These are phyloP conservation scores for Nicator chloris DNA, from an alignment of 2,113 vertebrate genomes.

Conservation along the genomic window DNA sequence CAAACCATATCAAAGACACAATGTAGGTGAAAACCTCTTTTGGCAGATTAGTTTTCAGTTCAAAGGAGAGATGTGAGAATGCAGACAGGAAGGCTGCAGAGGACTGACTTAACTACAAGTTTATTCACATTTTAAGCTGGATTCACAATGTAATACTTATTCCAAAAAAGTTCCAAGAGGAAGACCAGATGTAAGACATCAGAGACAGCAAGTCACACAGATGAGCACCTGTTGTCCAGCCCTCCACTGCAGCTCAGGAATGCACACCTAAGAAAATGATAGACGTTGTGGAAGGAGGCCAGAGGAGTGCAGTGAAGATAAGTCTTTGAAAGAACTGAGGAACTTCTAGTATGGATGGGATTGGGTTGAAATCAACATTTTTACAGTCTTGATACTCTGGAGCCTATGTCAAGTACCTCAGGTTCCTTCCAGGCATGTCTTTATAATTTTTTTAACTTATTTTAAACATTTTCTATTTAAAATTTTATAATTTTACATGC, in stretches of 20 bases:
- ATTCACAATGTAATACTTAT: neutral
- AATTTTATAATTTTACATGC: neutral
- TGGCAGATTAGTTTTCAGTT: neutral
- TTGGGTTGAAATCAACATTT: neutral
- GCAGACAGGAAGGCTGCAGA: neutral
- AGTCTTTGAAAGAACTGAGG: neutral
- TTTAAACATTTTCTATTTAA: neutral
- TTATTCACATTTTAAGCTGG: neutral
- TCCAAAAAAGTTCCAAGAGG: neutral
- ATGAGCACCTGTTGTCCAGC: neutral
- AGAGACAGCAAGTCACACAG: neutral
- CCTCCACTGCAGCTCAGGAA: neutral
- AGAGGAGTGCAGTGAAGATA: neutral
- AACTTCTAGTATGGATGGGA: neutral
- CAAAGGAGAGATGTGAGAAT: neutral
- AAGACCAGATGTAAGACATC: neutral
- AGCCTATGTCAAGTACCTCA: neutral
- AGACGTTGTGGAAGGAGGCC: neutral
- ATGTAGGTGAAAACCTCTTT: neutral
- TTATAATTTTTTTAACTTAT: neutral
- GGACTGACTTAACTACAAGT: neutral
- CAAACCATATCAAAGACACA: neutral
- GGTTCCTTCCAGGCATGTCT: neutral
- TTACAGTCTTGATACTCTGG: neutral
- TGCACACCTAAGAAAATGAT: neutral